phyloP scores from a whole-genome alignment of 2,888 invertebrate genomes.

The Pristionchus fissidentatus region DNA sequence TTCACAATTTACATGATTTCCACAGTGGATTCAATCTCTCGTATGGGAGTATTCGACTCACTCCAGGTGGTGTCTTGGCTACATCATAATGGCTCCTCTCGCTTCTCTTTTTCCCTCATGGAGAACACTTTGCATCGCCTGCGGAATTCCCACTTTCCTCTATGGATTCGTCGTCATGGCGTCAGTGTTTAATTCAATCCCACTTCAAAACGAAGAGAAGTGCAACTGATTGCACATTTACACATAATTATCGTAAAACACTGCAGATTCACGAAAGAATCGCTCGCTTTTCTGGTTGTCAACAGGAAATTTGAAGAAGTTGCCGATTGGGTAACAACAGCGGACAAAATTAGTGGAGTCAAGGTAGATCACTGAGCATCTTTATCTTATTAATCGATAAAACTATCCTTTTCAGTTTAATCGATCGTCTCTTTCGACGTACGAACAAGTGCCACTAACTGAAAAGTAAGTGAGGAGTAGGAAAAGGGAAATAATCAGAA shows the following conservation, averaged over 20 bases:
- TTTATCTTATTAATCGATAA: too few relatives aligned
- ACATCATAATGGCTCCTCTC: constrained; percentile 13
- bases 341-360: not conserved
- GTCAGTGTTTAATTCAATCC: not conserved
- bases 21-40: too few relatives aligned
- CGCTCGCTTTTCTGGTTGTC: constrained; percentile 7
- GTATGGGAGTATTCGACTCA: too few relatives aligned
- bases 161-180: not conserved
- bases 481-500: too few relatives aligned
- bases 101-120: constrained; percentile 10
- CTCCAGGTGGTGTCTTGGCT: constrained; percentile 26
- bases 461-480: not conserved
- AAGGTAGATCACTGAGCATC: not conserved
- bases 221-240: not conserved
- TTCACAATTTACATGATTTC: too few relatives aligned
- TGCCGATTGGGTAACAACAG: constrained; percentile 2
- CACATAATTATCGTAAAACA: too few relatives aligned
- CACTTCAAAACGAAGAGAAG: not conserved
- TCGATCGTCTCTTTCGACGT: not conserved
- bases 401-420: constrained; percentile 31
- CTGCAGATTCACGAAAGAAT: constrained; percentile 2
- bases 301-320: not conserved
- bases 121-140: constrained; percentile 12
- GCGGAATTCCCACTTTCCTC: not conserved
- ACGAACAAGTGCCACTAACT: constrained; percentile 12